Percentiles rank a stretch among this genome's conserved stretches.
Evolutionary conservation across 2,888 invertebrate genomes (phyloP).

Genomic region (Petrolisthes manimaculis): DNA sequence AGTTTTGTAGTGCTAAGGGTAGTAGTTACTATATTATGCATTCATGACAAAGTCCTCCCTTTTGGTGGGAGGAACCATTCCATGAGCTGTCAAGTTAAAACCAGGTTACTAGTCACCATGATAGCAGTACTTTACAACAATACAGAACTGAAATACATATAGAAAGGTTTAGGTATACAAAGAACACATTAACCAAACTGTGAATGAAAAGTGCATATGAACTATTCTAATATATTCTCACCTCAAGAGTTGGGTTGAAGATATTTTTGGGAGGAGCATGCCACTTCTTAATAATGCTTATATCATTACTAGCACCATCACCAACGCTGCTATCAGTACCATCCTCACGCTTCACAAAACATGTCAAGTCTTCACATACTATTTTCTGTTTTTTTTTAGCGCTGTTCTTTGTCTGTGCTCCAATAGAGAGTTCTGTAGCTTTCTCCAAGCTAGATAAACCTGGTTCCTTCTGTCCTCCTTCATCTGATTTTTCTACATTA

Average conservation of each 20-base stretch:
- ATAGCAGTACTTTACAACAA: no score
- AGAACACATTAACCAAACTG: no score
- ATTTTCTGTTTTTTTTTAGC: constrained; percentile 18
- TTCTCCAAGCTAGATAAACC: not conserved
- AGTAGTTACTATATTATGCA: no score
- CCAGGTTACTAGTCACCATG: no score
- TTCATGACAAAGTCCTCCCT: no score
- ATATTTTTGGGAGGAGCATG: constrained; percentile 83
- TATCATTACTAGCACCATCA: not conserved
- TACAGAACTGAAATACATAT: no score
- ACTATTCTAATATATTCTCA: constrained; percentile 68
- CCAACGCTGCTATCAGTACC: not conserved
- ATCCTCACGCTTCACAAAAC: constrained; percentile 41
- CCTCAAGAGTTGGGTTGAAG: constrained; percentile 85
- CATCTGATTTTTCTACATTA: not conserved
- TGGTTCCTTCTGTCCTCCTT: not conserved
- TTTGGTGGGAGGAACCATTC: no score
- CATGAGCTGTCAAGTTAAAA: no score
- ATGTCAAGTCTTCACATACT: constrained; percentile 50
- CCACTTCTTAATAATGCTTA: constrained; percentile 73
- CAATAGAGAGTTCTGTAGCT: not conserved
- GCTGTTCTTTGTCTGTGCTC: not conserved
- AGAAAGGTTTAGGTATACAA: no score
- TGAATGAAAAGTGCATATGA: no score
- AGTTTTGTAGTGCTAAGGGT: no score